Conservation (phyloP, 2,888 invertebrate species). For the Nomada lathburiana region DNA sequence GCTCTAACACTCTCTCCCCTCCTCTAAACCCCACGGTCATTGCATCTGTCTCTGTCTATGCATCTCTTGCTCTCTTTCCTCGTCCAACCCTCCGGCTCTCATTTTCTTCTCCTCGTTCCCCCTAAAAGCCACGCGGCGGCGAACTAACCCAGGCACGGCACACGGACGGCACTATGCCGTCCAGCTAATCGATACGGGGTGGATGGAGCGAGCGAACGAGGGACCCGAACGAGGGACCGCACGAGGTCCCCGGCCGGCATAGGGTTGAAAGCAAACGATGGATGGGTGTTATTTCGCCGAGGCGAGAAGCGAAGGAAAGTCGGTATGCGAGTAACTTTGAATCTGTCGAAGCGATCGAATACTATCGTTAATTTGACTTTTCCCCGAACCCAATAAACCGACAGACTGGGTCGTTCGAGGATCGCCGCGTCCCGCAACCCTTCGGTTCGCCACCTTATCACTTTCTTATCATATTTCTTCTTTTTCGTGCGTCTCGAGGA, state of each 20-base stretch:
- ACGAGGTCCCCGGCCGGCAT: slow-evolving; percentile 33
- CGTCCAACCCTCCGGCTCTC: slow-evolving; percentile 31
- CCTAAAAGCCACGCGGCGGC: slow-evolving; percentile 40
- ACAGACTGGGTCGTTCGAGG: too few species aligned
- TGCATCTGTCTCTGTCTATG: slow-evolving; percentile 3
- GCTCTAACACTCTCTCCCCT: slow-evolving; percentile 28
- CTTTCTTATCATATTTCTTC: too few species aligned
- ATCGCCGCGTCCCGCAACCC: background rate
- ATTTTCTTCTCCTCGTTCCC: slow-evolving; percentile 52
- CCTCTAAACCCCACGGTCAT: background rate
- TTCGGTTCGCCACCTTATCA: too few species aligned
- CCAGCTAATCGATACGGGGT: slow-evolving; percentile 63
- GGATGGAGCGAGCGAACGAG: slow-evolving; percentile 51
- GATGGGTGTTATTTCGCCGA: slow-evolving; percentile 48
- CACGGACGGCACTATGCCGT: slow-evolving; percentile 50
- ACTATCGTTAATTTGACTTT: background rate
- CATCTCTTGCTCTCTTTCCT: slow-evolving; percentile 16
- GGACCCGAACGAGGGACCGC: slow-evolving; percentile 29
- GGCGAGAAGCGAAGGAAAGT: slow-evolving; percentile 40
- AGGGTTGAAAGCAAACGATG: slow-evolving; percentile 49
- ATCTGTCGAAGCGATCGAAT: background rate
- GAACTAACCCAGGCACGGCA: slow-evolving; percentile 52
- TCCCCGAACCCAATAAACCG: background rate
- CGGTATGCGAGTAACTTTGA: slow-evolving; percentile 5
- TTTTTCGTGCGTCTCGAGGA: too few species aligned